Evolutionary conservation across 2,888 invertebrate genomes (phyloP).

Genomic region (Platynereis dumerilii): DNA sequence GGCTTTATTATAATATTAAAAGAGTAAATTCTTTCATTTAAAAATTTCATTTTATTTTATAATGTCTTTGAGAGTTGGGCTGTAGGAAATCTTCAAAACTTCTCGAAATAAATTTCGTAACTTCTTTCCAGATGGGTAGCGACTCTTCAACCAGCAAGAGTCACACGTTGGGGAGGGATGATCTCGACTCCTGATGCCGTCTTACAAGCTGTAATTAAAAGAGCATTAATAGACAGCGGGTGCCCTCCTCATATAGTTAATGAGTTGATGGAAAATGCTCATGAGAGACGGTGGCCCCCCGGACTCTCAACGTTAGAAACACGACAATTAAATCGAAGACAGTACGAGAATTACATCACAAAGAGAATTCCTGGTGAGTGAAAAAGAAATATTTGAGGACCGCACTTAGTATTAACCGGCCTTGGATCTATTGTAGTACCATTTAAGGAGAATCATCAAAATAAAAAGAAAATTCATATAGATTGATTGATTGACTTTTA

Average conservation of each 20-base stretch:
- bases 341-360: conserved; percentile 93
- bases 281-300: conserved; percentile 93
- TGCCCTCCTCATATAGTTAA: conserved; percentile 93
- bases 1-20: too few species aligned
- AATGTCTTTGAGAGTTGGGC: too few species aligned
- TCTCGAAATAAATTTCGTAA: too few species aligned
- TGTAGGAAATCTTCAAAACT: too few species aligned
- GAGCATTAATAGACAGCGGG: conserved; percentile 90
- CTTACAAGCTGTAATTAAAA: conserved; percentile 86
- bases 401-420: too few species aligned
- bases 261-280: conserved; percentile 96
- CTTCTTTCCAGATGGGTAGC: conserved; percentile 52
- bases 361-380: conserved; percentile 81
- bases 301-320: conserved; percentile 90
- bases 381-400: too few species aligned
- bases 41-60: too few species aligned
- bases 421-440: too few species aligned
- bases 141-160: conserved; percentile 67
- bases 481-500: too few species aligned
- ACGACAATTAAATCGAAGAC: conserved; percentile 88
- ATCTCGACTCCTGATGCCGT: conserved; percentile 96
- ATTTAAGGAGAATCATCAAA: background rate
- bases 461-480: background rate
- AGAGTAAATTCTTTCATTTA: too few species aligned
- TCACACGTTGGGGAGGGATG: conserved; percentile 98